Evolutionary conservation across 2,888 invertebrate species (phyloP).

Genomic region (Oscheius myriophilus): DNA sequence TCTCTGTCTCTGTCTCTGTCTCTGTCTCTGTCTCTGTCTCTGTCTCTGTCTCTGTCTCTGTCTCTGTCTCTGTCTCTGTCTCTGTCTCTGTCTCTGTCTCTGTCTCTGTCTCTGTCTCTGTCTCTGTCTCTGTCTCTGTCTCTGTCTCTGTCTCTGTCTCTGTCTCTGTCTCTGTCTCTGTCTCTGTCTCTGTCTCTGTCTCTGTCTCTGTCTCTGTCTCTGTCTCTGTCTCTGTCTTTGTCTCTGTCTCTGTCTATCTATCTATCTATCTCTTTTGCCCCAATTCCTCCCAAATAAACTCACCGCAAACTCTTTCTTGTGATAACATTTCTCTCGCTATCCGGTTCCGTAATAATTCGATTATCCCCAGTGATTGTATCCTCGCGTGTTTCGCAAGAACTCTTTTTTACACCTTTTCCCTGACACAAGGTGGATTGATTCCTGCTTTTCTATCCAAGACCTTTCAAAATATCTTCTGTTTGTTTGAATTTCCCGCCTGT

Average conservation of each 20-base stretch:
- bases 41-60: not conserved
- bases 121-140: slow-evolving; percentile 2
- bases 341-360: too few relatives aligned
- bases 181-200: slow-evolving; percentile 3
- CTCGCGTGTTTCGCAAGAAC: too few relatives aligned
- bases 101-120: slow-evolving; percentile 8
- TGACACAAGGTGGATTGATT: too few relatives aligned
- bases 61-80: not conserved
- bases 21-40: not conserved
- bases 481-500: too few relatives aligned
- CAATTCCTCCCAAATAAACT: not conserved
- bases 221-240: slow-evolving; percentile 2
- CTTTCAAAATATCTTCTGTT: too few relatives aligned
- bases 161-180: slow-evolving; percentile 9
- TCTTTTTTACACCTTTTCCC: too few relatives aligned
- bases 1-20: not conserved
- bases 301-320: not conserved
- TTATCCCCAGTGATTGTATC: too few relatives aligned
- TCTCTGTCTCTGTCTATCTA: not conserved
- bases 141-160: slow-evolving; percentile 4
- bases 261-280: not conserved
- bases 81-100: slow-evolving; percentile 1
- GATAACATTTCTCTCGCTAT: not conserved
- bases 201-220: not conserved
- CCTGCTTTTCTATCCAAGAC: too few relatives aligned